A percentile compares a stretch with the other conserved stretches of the same genome.
Evolutionary conservation across 2,797 vertebrate species (phyloP).

Genomic region (Pseudochromis fuscus): DNA sequence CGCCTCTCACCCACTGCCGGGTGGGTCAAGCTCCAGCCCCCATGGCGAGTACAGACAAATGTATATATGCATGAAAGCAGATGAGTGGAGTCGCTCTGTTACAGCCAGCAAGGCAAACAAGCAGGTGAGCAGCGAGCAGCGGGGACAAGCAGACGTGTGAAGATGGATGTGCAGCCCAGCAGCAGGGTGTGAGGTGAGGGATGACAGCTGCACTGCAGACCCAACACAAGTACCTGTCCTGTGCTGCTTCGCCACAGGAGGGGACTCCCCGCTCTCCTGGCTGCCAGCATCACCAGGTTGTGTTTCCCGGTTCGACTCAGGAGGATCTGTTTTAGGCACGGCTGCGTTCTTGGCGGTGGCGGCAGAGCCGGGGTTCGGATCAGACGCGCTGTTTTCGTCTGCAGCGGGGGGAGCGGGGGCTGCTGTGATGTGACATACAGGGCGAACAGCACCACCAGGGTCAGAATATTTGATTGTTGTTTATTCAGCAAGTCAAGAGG

Average conservation of each 20-base stretch:
- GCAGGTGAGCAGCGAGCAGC: constrained; percentile 3
- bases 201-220: constrained; percentile 8
- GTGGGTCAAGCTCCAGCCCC: no score
- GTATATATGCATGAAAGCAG: no score
- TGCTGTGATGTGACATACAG: constrained; percentile 51
- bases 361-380: constrained; percentile 40
- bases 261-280: constrained; percentile 47
- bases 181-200: constrained; percentile 13
- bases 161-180: constrained; percentile 20
- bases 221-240: constrained; percentile 74
- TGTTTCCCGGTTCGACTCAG: constrained; percentile 43
- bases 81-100: no score
- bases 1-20: no score
- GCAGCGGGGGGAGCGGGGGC: constrained; percentile 45
- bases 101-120: no score
- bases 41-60: no score
- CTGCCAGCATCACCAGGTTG: constrained; percentile 33
- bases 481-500: background rate
- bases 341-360: constrained; percentile 27
- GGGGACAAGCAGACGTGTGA: constrained; percentile 28
- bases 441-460: constrained; percentile 8
- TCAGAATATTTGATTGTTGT: background rate
- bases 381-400: constrained; percentile 64
- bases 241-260: constrained; percentile 58
- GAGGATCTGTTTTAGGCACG: constrained; percentile 46